These are phyloP conservation scores for Platorchestia sp. DNA, from an alignment of 1,140 invertebrate genomes.

Conservation along the genomic window DNA sequence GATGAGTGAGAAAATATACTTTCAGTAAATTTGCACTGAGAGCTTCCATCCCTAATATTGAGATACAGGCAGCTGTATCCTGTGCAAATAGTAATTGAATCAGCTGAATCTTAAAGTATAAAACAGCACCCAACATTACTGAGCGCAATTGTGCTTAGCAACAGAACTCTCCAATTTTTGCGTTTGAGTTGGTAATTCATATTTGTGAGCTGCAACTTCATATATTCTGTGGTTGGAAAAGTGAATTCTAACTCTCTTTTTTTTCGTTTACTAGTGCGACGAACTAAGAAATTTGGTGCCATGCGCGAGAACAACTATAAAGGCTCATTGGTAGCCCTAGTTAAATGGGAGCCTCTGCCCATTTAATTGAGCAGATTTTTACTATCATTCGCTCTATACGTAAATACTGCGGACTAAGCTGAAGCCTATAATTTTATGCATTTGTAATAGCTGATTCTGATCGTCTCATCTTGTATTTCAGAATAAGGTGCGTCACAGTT, in stretches of 20 bases:
- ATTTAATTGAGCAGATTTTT: not conserved
- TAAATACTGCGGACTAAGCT: not conserved
- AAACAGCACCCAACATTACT: too few species aligned
- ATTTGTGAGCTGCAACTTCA: not conserved
- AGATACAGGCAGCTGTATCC: too few species aligned
- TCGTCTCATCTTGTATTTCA: not conserved
- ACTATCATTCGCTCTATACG: not conserved
- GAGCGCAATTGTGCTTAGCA: too few species aligned
- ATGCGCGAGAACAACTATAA: not conserved
- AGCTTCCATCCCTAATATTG: too few species aligned
- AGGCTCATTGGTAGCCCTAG: too few species aligned
- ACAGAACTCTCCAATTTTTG: too few species aligned
- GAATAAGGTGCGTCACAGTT: not conserved
- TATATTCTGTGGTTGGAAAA: not conserved
- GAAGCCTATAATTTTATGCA: not conserved
- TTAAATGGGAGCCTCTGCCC: not conserved
- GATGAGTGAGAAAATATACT: too few species aligned
- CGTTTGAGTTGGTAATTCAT: not conserved
- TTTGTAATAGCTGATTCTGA: not conserved
- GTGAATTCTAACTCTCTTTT: not conserved
- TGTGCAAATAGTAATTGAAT: too few species aligned
- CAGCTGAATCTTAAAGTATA: too few species aligned
- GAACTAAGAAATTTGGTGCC: not conserved
- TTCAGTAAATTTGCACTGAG: too few species aligned
- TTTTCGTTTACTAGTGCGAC: not conserved